Conservation (phyloP, 2,113 vertebrate genomes). For the Guaruba guarouba region DNA sequence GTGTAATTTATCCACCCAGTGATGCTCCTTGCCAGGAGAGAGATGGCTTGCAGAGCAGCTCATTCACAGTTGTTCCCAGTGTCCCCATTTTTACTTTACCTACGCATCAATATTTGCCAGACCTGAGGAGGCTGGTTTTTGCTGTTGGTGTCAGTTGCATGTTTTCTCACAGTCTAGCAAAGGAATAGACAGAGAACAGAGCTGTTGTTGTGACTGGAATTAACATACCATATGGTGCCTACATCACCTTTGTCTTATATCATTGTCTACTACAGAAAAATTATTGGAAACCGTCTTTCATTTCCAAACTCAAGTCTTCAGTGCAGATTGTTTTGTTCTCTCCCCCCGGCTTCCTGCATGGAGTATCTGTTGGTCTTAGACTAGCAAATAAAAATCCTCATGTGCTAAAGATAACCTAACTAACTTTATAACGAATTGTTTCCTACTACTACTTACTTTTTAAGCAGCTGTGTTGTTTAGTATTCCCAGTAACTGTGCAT, state of each 20-base stretch:
- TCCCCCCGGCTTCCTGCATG: not conserved
- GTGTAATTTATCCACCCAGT: not conserved
- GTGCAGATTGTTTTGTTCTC: not conserved
- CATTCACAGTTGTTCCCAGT: not conserved
- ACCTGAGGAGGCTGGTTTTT: not conserved
- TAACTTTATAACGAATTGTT: not conserved
- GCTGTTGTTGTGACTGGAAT: not conserved
- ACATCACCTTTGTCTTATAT: conserved; percentile 8
- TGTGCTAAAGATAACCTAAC: not conserved
- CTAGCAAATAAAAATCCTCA: not conserved
- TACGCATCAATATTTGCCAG: not conserved
- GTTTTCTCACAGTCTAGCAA: not conserved
- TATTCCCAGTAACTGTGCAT: not conserved
- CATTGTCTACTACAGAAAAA: not conserved
- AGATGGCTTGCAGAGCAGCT: not conserved
- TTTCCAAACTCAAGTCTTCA: not conserved
- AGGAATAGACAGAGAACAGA: not conserved
- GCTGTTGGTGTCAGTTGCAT: not conserved
- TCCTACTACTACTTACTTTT: not conserved
- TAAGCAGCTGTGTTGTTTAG: not conserved
- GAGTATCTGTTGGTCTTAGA: not conserved
- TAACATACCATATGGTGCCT: not conserved
- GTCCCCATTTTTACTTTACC: not conserved
- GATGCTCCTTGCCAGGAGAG: not conserved
- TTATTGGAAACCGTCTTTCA: not conserved